Conservation (phyloP, 2,797 vertebrate genomes). For the Poeciliopsis presidionis region DNA sequence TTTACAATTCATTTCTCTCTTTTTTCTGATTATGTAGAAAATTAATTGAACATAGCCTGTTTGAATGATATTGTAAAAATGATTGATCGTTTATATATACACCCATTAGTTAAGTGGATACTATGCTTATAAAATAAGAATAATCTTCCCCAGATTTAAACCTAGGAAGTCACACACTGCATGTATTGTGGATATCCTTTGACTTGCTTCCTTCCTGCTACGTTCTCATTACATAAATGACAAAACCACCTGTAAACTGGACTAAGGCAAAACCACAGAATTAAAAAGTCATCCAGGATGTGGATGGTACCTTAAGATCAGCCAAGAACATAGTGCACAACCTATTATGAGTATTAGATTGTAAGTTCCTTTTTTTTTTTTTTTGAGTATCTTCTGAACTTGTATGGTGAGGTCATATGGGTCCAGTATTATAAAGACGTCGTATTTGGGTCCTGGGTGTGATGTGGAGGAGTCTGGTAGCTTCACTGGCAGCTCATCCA, state of each 20-base stretch:
- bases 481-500: neutral
- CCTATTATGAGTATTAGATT: neutral
- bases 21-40: neutral
- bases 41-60: neutral
- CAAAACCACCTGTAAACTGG: neutral
- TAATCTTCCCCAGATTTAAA: neutral
- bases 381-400: neutral
- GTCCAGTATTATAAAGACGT: too few relatives aligned
- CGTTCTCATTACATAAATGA: neutral
- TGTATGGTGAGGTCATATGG: neutral
- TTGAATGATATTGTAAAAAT: neutral
- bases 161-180: neutral
- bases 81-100: neutral
- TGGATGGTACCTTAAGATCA: neutral
- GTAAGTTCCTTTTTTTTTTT: neutral
- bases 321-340: neutral
- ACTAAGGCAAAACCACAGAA: neutral
- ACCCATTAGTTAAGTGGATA: too few relatives aligned
- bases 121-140: neutral
- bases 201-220: neutral
- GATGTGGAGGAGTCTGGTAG: too few relatives aligned
- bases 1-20: neutral
- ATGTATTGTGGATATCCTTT: neutral
- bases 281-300: neutral
- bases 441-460: too few relatives aligned